phyloP scores from a whole-genome alignment of 2,888 invertebrate genomes.

The Hoplodrina blanda region DNA sequence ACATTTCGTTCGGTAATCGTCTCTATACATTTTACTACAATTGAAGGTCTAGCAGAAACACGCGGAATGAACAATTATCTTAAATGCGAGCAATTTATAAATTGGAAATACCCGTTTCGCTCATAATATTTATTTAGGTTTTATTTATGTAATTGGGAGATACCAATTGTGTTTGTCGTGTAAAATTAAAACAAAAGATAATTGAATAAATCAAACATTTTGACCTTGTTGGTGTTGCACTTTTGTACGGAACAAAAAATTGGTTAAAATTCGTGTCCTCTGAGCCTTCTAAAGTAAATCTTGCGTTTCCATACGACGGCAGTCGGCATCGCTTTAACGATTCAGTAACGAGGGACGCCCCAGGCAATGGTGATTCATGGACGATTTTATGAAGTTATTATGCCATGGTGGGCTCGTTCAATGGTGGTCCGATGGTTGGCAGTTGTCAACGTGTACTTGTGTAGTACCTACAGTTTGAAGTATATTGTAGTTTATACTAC shows the following conservation, averaged over 20 bases:
- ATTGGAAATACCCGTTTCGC: no score
- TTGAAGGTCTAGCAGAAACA: no score
- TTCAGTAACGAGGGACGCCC: constrained; percentile 70
- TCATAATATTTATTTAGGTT: no score
- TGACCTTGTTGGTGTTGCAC: no score
- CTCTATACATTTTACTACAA: not conserved
- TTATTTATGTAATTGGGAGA: no score
- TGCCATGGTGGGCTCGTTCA: constrained; percentile 55
- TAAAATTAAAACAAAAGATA: no score
- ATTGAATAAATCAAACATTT: no score
- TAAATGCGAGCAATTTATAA: no score
- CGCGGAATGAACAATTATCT: no score
- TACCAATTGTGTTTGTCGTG: no score
- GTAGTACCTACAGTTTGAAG: not conserved
- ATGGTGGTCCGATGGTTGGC: constrained; percentile 48
- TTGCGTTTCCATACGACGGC: constrained; percentile 8
- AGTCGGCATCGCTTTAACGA: constrained; percentile 67
- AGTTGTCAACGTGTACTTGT: constrained; percentile 33
- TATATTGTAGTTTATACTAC: not conserved
- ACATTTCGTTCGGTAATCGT: not conserved
- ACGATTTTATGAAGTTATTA: constrained; percentile 64
- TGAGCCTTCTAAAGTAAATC: constrained; percentile 25
- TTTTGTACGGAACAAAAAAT: no score
- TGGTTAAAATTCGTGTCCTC: not conserved
- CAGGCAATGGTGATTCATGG: constrained; percentile 70